Evolutionary conservation across 2,113 vertebrate species (phyloP), one percentile per base, ranked within the genome.

Genomic region (Fukomys damarensis): DNA sequence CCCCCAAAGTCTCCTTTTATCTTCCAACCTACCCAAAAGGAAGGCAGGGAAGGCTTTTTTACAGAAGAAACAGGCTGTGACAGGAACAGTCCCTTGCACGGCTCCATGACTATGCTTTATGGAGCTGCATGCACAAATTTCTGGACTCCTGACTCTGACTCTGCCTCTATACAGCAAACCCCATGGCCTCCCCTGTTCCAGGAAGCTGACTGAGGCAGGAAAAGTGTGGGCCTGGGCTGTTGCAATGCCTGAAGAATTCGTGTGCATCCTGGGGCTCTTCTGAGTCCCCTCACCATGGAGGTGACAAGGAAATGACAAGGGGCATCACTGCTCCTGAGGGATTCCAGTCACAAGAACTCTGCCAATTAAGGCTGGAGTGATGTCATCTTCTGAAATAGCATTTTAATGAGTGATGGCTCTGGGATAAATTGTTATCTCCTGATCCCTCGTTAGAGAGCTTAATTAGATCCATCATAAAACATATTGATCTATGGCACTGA

Each of bases 321-420:
- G 95, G n/a, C 94, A 97, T 92, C 66, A 96, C 96, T 52, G 49
- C 68, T 97, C 96, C 96, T 92, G 59, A 95, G 91, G 43, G 96
- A 98, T 97, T 98, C 97, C 66, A 96, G 97, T 98, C 97, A 98
- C 92, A 97, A 58, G 20, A 97, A 93, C 96, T 91, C 88, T 0
- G 14, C 94, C 97, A 98, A 98, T 98, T 98, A 98, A 97, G 83
- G 95, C 74, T 97, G 52, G 97, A 97, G 97, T 81, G 88, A 96
- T 98, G 97, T 98, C 97, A 97, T 98, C 96, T 98, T 95, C 94
- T 95, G 94, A 98, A 98, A 98, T 98, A 97, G 94, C 96, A 97
- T 96, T 98, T 98, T 98, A 98, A 98, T 98, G 97, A 98, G 92
- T 98, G 98, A 97, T 97, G 91, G 97, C 96, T 96, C 79, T 92